phyloP scores from a whole-genome alignment of 2,888 invertebrate species.

The Noctua comes region DNA sequence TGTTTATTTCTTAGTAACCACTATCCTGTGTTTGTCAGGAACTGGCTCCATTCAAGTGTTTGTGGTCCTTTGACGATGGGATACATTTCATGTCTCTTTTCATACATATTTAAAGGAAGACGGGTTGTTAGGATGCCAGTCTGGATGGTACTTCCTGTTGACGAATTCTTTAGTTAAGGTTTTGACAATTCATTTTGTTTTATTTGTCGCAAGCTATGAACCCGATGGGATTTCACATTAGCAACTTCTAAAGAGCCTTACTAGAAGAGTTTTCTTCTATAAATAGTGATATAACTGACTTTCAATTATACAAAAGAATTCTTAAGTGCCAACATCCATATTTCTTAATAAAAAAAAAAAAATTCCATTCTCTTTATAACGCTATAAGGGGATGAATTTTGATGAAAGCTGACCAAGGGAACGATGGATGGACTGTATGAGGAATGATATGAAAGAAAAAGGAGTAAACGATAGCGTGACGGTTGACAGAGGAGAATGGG shows the following conservation, averaged over 20 bases:
- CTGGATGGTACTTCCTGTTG: conserved; percentile 13
- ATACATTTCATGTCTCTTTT: conserved; percentile 56
- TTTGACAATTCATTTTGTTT: neutral
- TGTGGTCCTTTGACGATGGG: conserved; percentile 66
- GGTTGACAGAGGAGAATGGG: no score
- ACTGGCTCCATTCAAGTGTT: conserved; percentile 74
- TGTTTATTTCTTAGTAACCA: conserved; percentile 82
- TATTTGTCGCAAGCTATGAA: neutral
- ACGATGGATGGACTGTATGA: no score
- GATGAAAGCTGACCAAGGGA: no score
- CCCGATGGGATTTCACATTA: neutral
- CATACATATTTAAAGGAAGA: conserved; percentile 17
- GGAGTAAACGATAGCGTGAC: no score
- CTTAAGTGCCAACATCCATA: no score
- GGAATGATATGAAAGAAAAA: no score
- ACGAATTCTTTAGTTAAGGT: neutral
- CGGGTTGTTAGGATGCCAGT: conserved; percentile 6
- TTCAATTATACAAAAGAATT: no score
- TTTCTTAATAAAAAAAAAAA: neutral
- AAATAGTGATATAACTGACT: no score
- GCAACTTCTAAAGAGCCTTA: neutral
- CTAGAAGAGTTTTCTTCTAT: no score
- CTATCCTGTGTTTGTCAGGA: conserved; percentile 79
- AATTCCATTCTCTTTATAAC: neutral
- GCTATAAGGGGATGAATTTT: neutral